Evolutionary conservation across 2,113 vertebrate species (phyloP).

Genomic region (Rostratula benghalensis): DNA sequence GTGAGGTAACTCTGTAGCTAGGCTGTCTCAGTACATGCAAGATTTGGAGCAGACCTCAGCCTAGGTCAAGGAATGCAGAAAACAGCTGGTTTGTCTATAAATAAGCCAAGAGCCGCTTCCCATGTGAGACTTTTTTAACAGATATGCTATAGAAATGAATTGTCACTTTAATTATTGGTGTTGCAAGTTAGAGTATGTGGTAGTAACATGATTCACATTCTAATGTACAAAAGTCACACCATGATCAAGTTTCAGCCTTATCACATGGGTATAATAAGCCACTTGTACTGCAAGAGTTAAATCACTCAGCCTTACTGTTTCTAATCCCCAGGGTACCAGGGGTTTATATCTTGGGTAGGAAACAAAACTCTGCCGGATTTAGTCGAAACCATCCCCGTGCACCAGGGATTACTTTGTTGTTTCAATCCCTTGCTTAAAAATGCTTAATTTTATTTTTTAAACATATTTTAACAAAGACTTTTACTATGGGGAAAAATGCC

Average conservation of each 20-base stretch:
- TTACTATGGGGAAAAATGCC: not conserved
- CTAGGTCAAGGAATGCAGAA: not conserved
- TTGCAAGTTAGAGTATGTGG: not conserved
- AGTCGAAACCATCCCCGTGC: not conserved
- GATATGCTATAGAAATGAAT: not conserved
- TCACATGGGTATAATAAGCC: not conserved
- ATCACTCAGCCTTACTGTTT: not conserved
- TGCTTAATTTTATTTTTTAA: not conserved
- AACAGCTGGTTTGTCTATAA: slow-evolving; percentile 62
- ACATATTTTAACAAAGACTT: not conserved
- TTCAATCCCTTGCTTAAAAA: not conserved
- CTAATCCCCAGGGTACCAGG: not conserved
- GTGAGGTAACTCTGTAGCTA: not conserved
- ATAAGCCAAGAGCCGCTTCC: slow-evolving; percentile 1
- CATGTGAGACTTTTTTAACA: not conserved
- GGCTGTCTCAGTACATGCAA: not conserved
- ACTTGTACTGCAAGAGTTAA: slow-evolving; percentile 31
- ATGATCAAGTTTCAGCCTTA: slow-evolving; percentile 19
- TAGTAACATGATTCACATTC: not conserved
- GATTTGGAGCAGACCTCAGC: not conserved
- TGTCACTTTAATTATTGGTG: not conserved
- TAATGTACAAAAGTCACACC: not conserved
- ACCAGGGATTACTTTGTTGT: not conserved
- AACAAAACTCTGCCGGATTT: not conserved
- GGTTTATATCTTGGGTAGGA: not conserved